phyloP scores from a whole-genome alignment of 2,113 vertebrate species.

The Tachysurus vachellii region DNA sequence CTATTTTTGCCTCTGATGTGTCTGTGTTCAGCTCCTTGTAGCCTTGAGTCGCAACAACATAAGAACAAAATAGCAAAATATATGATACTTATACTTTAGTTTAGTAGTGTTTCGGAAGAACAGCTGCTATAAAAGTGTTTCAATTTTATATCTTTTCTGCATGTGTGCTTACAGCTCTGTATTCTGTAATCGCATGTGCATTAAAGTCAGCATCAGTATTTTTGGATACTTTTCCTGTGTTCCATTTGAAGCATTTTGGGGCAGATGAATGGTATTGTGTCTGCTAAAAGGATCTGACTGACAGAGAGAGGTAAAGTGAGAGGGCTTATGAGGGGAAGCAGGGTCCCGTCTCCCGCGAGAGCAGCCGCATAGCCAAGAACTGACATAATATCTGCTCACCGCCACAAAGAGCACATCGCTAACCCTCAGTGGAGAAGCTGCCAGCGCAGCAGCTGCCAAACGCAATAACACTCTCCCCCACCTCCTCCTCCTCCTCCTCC shows the following conservation, averaged over 20 bases:
- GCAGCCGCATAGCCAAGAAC: constrained; percentile 81
- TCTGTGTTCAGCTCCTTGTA: too few relatives aligned
- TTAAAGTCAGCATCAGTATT: constrained; percentile 30
- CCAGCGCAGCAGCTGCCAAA: constrained; percentile 77
- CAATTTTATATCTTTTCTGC: background rate
- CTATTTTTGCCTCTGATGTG: too few relatives aligned
- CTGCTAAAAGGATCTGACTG: constrained; percentile 45
- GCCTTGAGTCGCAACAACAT: too few relatives aligned
- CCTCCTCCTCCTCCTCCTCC: constrained; percentile 54
- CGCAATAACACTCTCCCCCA: constrained; percentile 84
- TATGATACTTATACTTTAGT: background rate
- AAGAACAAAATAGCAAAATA: background rate
- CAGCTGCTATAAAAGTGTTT: constrained; percentile 15
- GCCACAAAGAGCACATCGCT: constrained; percentile 79
- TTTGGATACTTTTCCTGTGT: constrained; percentile 35
- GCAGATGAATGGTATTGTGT: constrained; percentile 38
- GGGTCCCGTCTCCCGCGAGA: constrained; percentile 54
- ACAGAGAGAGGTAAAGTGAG: constrained; percentile 43
- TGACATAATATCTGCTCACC: constrained; percentile 89
- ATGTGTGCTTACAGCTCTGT: constrained; percentile 11
- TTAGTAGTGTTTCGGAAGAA: background rate
- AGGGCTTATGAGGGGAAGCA: constrained; percentile 54
- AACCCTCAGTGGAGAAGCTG: constrained; percentile 63
- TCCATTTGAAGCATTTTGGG: constrained; percentile 29
- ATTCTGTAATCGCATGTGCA: background rate